Percentiles rank a stretch among this genome's conserved stretches.
phyloP scores from a whole-genome alignment of 2,797 vertebrate species.

The Microchirus variegatus region DNA sequence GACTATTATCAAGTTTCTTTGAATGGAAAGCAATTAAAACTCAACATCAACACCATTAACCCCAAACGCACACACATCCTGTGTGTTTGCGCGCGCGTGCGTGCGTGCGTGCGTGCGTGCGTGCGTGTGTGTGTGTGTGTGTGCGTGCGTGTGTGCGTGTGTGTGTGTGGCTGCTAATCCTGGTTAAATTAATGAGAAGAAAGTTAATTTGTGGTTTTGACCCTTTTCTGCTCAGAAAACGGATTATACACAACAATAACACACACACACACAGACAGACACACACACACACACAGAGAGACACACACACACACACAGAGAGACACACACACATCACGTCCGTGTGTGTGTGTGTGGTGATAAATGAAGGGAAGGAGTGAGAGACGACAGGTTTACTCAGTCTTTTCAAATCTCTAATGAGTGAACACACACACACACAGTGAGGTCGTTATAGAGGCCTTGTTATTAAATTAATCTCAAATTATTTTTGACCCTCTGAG shows the following conservation, averaged over 20 bases:
- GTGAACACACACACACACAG: slow-evolving; percentile 10
- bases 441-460: slow-evolving; percentile 30
- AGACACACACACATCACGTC: neutral
- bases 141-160: slow-evolving; percentile 17
- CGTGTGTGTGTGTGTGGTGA: slow-evolving; percentile 9
- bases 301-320: neutral
- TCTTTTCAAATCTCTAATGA: neutral
- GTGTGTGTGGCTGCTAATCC: slow-evolving; percentile 42
- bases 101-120: too few species aligned
- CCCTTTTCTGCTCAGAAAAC: slow-evolving; percentile 51
- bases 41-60: slow-evolving; percentile 15
- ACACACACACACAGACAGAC: slow-evolving; percentile 17
- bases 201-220: slow-evolving; percentile 58
- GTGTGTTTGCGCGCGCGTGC: too few species aligned
- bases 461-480: slow-evolving; percentile 51
- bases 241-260: slow-evolving; percentile 23
- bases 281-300: slow-evolving; percentile 18
- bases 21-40: slow-evolving; percentile 13
- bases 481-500: slow-evolving; percentile 35
- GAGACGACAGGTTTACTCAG: neutral
- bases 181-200: slow-evolving; percentile 61
- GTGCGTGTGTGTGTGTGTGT: slow-evolving; percentile 1
- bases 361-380: neutral
- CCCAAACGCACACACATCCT: slow-evolving; percentile 1
- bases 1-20: slow-evolving; percentile 5